Evolutionary conservation across 2,113 vertebrate genomes (phyloP).

Genomic region (Hyaena hyaena): DNA sequence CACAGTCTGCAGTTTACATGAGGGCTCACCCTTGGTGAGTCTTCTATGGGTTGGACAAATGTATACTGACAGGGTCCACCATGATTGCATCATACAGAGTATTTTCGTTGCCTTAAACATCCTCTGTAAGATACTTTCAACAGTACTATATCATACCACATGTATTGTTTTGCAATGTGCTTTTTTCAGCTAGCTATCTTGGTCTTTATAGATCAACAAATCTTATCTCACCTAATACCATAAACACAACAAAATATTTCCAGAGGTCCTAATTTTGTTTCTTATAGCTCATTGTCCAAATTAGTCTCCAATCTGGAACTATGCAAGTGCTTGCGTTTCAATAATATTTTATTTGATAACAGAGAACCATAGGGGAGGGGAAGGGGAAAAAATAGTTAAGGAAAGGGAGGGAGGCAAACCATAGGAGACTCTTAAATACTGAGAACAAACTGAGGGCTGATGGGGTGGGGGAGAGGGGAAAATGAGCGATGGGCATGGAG

Average conservation of each 20-base stretch:
- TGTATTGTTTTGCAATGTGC: not conserved
- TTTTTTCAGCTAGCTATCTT: conserved; percentile 14
- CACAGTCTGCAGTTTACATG: not conserved
- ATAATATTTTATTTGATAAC: not conserved
- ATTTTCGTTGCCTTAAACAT: not conserved
- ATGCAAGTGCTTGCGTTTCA: not conserved
- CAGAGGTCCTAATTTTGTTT: conserved; percentile 40
- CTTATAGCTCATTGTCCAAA: not conserved
- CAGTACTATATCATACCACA: not conserved
- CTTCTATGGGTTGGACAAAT: not conserved
- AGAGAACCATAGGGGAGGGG: too few species aligned
- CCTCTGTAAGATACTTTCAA: not conserved
- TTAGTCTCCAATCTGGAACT: not conserved
- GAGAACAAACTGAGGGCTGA: too few species aligned
- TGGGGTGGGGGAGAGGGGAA: too few species aligned
- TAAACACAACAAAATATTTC: conserved; percentile 12
- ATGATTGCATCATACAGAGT: not conserved
- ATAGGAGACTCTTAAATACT: too few species aligned
- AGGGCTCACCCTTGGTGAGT: not conserved
- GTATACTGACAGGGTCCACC: not conserved
- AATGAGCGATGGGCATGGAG: too few species aligned
- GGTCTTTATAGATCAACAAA: not conserved
- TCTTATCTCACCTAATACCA: not conserved
- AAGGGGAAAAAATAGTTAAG: too few species aligned
- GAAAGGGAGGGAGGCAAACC: too few species aligned